These are phyloP conservation scores for Palythoa caribaeorum DNA, from an alignment of 92 coral and sea anemone species.

Conservation along the genomic window DNA sequence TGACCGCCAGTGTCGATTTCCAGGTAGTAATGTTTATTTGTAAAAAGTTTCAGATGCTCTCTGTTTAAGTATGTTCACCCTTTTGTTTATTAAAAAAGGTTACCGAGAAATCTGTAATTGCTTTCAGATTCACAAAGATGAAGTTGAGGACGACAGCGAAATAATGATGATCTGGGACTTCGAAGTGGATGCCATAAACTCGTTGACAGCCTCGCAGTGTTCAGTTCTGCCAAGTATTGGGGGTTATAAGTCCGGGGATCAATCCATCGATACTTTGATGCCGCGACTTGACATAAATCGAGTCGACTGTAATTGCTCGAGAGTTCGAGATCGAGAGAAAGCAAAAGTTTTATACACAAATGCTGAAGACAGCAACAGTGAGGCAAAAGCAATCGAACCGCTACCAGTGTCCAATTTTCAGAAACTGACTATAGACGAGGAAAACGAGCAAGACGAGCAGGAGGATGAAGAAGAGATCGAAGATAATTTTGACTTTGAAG, in stretches of 20 bases:
- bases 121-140: conserved; percentile 31
- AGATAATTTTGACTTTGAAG: conserved; percentile 5
- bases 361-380: conserved; percentile 15
- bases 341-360: neutral
- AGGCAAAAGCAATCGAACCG: neutral
- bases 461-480: neutral
- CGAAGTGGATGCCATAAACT: conserved; percentile 7
- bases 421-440: neutral
- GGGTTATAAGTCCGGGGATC: neutral
- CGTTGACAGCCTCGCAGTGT: conserved; percentile 23
- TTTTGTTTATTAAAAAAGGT: conserved; percentile 17
- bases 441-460: conserved; percentile 19
- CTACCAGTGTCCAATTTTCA: conserved; percentile 16
- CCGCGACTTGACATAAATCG: conserved; percentile 40
- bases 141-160: conserved; percentile 30
- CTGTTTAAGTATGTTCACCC: neutral
- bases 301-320: conserved; percentile 37
- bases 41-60: neutral
- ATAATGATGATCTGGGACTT: conserved; percentile 27
- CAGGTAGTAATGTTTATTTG: conserved; percentile 23
- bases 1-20: conserved; percentile 40
- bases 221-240: conserved; percentile 21
- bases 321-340: neutral
- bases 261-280: conserved; percentile 2
- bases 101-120: conserved; percentile 4